A percentile compares a stretch with the other conserved stretches of the same genome.
phyloP scores from a whole-genome alignment of 2,113 vertebrate genomes.

The Spizaetus ornatus region DNA sequence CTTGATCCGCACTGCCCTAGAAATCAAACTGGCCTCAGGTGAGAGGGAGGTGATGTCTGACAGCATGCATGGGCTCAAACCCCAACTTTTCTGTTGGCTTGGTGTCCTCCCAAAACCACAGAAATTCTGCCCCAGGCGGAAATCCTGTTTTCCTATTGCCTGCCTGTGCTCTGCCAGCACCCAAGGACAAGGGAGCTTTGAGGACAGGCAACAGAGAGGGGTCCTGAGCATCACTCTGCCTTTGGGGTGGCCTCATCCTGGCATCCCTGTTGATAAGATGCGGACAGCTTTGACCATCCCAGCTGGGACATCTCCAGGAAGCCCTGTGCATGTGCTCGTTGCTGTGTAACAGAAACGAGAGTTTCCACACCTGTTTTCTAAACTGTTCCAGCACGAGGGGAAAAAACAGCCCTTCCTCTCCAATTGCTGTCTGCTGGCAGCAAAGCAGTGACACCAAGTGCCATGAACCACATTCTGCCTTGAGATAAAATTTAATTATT shows the following conservation, averaged over 20 bases:
- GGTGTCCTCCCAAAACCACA: accelerated
- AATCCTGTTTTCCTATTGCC: neutral
- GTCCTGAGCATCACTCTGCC: neutral
- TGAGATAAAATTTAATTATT: neutral
- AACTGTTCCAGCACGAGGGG: neutral
- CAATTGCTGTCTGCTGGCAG: neutral
- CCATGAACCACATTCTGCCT: neutral
- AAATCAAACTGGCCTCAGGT: slow-evolving; percentile 93
- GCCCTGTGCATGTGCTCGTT: accelerated
- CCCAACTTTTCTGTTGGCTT: neutral
- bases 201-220: neutral
- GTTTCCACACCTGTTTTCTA: neutral
- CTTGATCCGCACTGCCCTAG: slow-evolving; percentile 89
- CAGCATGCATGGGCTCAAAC: accelerated
- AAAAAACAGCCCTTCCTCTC: neutral
- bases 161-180: neutral
- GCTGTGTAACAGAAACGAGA: accelerated
- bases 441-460: neutral
- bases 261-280: accelerated
- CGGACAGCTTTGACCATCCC: neutral
- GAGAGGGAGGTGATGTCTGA: neutral
- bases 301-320: accelerated
- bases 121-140: neutral
- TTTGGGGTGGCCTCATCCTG: neutral
- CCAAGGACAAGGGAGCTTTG: accelerated